Base-by-base conservation (phyloP, 2,888 invertebrate genomes). In the Caenorhabditis doughertyi region DNA sequence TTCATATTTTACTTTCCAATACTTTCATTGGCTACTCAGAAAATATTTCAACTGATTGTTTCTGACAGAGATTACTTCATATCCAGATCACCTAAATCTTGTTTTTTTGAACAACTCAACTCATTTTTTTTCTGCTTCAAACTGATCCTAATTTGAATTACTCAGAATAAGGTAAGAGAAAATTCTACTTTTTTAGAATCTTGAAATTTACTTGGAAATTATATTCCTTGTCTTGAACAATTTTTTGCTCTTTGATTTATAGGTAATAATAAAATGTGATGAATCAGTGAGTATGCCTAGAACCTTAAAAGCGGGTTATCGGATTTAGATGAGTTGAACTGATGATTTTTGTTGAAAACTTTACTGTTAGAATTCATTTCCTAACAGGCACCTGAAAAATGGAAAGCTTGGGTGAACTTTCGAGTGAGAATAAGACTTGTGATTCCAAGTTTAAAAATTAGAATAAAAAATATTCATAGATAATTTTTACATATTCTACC, bases 221-320 rank as follows among this genome's bases (percentile, higher is more conserved):
- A n/a, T n/a, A 39, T 5, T 2, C 9, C 7, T 39, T 39, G 3
- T 18, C n/a, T 5, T 32, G 21, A 21, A 39, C 2, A 58, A 39
- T 13, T 58, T 21, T 58, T 58, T 58, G 35, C 35, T 58, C 39
- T 39, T 21, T 3, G 35, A 39, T 21, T 21, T 13, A 18, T n/a
- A n/a, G 58, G 39, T 58, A 39, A 32, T 7, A 21, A 18, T 11
- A 18, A 56, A 56, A 39, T 21, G 18, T 13, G 58, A 58, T 58
- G 58, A 58, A 58, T 58, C 58, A 58, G 39, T 21, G 5, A 1
- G 35, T 58, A 21, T 56, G n/a, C 39, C n/a, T n/a, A 55, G 0
- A 13, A 39, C 55, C 32, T 18, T 1, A 21, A 39, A 58, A 39
- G 58, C 58, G 58, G 58, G 23, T 58, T 39, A 11, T 39, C 4